Percentiles rank a stretch among this genome's conserved stretches.
Conservation (phyloP, 2,888 invertebrate species). For the Empis stercorea region DNA sequence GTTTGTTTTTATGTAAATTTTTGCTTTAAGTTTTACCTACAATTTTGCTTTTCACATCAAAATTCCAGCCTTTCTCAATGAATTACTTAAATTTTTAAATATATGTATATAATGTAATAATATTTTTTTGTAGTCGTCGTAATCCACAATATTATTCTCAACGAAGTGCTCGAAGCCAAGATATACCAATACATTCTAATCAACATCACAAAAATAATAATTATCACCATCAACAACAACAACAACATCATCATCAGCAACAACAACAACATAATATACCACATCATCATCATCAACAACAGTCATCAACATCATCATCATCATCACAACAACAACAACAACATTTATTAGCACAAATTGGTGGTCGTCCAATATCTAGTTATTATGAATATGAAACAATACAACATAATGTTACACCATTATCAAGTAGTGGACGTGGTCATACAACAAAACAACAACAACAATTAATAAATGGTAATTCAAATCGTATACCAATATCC, state of each 20-base stretch:
- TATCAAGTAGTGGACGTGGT: conserved; percentile 32
- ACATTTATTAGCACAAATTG: conserved; percentile 10
- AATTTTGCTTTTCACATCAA: no score
- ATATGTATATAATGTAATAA: neutral
- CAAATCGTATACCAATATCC: conserved; percentile 12
- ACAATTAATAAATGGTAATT: conserved; percentile 19
- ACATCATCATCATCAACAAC: conserved; percentile 12
- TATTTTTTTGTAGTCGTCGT: conserved; percentile 45
- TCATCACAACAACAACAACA: conserved; percentile 35
- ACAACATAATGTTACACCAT: conserved; percentile 44
- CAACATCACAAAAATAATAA: neutral
- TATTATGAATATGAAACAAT: conserved; percentile 77
- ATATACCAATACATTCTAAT: conserved; percentile 26
- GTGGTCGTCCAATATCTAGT: conserved; percentile 60
- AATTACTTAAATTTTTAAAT: neutral
- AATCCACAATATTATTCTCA: conserved; percentile 55
- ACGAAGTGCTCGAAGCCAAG: conserved; percentile 45
- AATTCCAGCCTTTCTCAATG: no score
- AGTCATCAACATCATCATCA: conserved; percentile 11
- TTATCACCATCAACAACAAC: no score
- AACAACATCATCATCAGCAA: conserved; percentile 12
- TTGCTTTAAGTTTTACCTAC: no score
- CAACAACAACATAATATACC: conserved; percentile 10
- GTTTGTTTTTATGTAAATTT: no score
- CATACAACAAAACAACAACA: conserved; percentile 32